Base-by-base conservation (phyloP, 2,797 vertebrate genomes). In the Gymnopithys bicolor region DNA sequence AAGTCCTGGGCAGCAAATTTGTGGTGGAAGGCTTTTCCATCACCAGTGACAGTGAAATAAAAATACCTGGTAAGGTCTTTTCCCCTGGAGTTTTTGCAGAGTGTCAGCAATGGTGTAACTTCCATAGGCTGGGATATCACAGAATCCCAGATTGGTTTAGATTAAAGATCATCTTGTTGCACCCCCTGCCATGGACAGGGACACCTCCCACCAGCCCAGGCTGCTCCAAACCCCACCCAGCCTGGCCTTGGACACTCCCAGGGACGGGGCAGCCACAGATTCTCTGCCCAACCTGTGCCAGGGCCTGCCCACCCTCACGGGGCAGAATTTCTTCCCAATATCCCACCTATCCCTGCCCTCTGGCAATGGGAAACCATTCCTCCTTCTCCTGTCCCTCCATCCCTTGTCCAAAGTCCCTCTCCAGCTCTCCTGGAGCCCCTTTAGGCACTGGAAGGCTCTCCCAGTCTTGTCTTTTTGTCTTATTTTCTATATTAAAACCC, bases 211-310 rank as follows among this genome's bases (percentile, higher is more conserved):
- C 6, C 4, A 0, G 5, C 13, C 33, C 46, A 53, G 22, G 6
- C 0, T 28, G 13, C 10, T 84, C 30, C 58, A 22, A 64, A 7
- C 1, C 17, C 8, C 0, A 0, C 51, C n/a, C 52, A 78, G 0
- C 30, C 45, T 41, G 30, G 4, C 1, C 33, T 66, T 46, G 73
- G 39, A 0, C 21, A 46, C 14, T 59, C 0, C n/a, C 45, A 58
- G 45, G 51, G 51, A 39, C 77, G 66, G 33, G 14, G 6, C 46
- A 84, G 9, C 52, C 45, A 22, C 60, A 74, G n/a, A 24, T 74
- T 0, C 70, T 53, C 73, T 71, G 73, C 5, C 10, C 1, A 71
- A 4, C n/a, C 52, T 71, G 21, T 59, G 22, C 39, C 73, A 59
- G 58, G 24, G 10, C 3, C 73, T 90, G 0, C 0, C 2, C 52